Base-by-base conservation (phyloP, 2,797 vertebrate species). In the Capromys pilorides region DNA sequence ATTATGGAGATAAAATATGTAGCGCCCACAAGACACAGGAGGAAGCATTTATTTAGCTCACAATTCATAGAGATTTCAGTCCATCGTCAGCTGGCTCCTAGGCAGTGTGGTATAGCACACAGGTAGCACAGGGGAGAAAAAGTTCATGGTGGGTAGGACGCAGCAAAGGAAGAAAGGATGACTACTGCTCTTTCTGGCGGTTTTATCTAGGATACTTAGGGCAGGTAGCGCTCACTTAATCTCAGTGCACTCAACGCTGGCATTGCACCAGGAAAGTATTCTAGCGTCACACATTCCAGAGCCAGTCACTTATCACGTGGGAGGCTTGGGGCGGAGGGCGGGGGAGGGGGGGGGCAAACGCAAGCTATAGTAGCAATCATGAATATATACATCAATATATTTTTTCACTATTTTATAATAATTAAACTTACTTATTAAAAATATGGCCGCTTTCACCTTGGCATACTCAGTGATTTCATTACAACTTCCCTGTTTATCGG, bases 341-440 rank as follows among this genome's bases (percentile, higher is more conserved):
- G 28, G 64, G 28, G 28, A 28, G 28, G 31, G 64, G 13, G 33
- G 31, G 16, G 19, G 14, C 19, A n/a, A 67, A 67, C 6, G 6
- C 33, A n/a, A 67, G 33, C 66, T 16, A n/a, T 19, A n/a, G n/a
- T 14, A 66, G 33, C 64, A 66, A 33, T 14, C 5, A 66, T 28
- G 28, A 11, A 22, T 22, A 26, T 73, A 73, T 28, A 45, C 13
- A 24, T 73, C 9, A 41, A 24, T 73, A 73, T 28, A 45, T 28
- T 51, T 12, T 11, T 24, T 78, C 12, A 59, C 9, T 82, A n/a
- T 33, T 86, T 13, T 41, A 61, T 18, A 21, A 77, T 3, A 79
- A 6, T 82, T 28, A 90, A 39, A 93, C 81, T 81, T 89, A 80
- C 24, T 73, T 86, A 62, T 73, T 90, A 67, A 80, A 93, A 81